Percentiles rank a stretch among this genome's conserved stretches.
These are phyloP conservation scores for Macheiramphus alcinus DNA, from an alignment of 2,113 vertebrate species.

Conservation along the genomic window DNA sequence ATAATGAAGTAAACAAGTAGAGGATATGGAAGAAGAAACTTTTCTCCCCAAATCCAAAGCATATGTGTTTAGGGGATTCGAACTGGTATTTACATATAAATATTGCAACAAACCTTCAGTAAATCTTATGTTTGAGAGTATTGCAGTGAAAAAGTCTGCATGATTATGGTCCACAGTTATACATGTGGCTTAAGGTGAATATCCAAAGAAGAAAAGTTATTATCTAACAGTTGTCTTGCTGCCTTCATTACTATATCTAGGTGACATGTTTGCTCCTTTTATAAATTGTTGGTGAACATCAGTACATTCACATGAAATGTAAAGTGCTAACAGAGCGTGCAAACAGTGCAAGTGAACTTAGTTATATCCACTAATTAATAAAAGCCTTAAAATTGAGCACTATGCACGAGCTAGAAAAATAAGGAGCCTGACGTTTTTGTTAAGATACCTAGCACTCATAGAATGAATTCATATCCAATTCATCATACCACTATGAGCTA, in stretches of 20 bases:
- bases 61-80: background rate
- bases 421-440: rapidly evolving
- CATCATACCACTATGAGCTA: background rate
- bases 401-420: background rate
- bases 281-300: background rate
- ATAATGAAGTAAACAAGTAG: background rate
- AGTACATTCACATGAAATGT: background rate
- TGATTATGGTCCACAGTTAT: background rate
- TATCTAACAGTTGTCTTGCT: background rate
- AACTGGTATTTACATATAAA: background rate
- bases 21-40: background rate
- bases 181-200: background rate
- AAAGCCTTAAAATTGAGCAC: background rate
- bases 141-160: background rate
- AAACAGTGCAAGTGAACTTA: background rate
- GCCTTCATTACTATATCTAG: background rate
- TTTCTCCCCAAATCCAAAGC: background rate
- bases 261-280: background rate
- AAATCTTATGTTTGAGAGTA: background rate
- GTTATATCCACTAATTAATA: background rate
- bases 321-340: background rate
- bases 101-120: background rate
- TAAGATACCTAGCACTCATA: background rate
- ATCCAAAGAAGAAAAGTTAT: background rate
- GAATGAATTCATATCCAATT: background rate